Base-by-base conservation (phyloP, 2,113 vertebrate species). In the Xiphias gladius region DNA sequence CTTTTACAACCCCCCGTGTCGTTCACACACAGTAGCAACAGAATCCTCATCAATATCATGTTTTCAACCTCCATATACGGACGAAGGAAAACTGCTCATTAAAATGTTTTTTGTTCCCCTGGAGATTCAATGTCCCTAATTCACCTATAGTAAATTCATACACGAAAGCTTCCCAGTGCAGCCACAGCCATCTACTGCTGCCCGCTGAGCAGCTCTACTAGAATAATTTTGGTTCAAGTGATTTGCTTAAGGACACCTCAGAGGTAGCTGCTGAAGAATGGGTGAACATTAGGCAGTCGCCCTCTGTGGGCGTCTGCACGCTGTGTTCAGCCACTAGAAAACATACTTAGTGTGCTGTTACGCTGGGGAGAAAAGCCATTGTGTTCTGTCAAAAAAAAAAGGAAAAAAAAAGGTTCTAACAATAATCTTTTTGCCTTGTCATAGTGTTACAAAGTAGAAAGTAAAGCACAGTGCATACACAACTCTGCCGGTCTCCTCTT, bases 201-300 rank as follows among this genome's bases (percentile, higher is more conserved):
- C 41, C 67, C 63, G 48, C 7, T 12, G 59, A 35, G 48, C 41
- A 26, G 63, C 72, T 80, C 76, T 54, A 28, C 64, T 39, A 5
- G 20, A 75, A 72, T 67, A 32, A 1, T 55, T 55, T 46, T 32
- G 64, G 30, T 74, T 73, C 14, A 5, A 72, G 69, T 37, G 3
- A 70, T 70, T 75, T 64, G n/a, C 52, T 71, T n/a, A 30, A 76
- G 50, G 59, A 80, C 41, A 59, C 55, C 65, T 76, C 54, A 43
- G 76, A 74, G 48, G 74, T 54, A 20, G 61, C 73, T 50, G 61
- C 1, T 84, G 63, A 48, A 73, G 72, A 59, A 77, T 20, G 32
- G 48, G 52, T 5, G 82, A 65, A 58, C 79, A 78, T 69, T 32
- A 79, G 57, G 52, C 69, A 65, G 79, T 55, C 72, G 71, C 65